phyloP scores from a whole-genome alignment of 2,113 vertebrate genomes.

The Atrichornis clamosus region DNA sequence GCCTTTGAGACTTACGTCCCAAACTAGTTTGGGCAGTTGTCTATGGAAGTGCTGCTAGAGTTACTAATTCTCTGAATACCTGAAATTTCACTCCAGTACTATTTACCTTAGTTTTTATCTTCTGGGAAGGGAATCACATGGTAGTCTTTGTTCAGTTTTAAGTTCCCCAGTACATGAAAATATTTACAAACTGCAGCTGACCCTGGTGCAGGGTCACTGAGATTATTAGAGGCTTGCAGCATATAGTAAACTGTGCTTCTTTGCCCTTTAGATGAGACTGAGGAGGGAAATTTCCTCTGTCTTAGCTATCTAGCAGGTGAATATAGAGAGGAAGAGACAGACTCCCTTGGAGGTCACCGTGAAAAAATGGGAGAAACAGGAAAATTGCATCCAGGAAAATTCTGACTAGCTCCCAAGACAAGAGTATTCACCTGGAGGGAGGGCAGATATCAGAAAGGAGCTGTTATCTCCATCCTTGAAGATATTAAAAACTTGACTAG shows the following conservation, averaged over 20 bases:
- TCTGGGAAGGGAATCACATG: background rate
- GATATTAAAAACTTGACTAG: background rate
- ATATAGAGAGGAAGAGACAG: background rate
- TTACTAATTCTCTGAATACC: background rate
- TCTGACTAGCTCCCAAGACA: background rate
- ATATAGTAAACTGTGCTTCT: background rate
- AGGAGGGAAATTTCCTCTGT: background rate
- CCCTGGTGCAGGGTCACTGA: fast-evolving
- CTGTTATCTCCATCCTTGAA: background rate
- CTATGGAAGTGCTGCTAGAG: background rate
- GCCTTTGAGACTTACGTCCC: background rate
- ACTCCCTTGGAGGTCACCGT: background rate
- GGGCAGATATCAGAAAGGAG: background rate
- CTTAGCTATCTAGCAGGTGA: background rate
- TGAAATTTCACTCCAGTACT: background rate
- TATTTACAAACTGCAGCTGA: background rate
- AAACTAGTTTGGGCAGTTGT: background rate
- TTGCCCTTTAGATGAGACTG: background rate
- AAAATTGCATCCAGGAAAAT: background rate
- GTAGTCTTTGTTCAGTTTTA: background rate
- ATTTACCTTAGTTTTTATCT: background rate
- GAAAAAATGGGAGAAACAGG: background rate
- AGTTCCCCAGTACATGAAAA: background rate
- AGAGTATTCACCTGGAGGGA: background rate
- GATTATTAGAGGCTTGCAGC: background rate